Evolutionary conservation across 2,888 invertebrate genomes (phyloP).

Genomic region (Deroplatys truncata): DNA sequence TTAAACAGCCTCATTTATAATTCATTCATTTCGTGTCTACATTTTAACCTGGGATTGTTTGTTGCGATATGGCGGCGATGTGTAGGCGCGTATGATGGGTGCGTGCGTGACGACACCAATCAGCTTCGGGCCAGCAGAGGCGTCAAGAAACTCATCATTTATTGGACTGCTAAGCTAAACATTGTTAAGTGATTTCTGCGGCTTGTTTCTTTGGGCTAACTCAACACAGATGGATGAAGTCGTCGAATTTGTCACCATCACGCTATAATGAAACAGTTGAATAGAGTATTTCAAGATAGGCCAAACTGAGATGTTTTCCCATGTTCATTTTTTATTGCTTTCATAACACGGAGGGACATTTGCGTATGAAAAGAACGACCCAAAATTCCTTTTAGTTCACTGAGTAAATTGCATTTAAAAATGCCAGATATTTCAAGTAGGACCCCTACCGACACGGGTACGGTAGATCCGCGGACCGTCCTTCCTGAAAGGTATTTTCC

Average conservation of each 20-base stretch:
- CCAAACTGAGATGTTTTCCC: too few relatives aligned
- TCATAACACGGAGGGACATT: too few relatives aligned
- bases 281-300: too few relatives aligned
- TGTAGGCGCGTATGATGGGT: background rate
- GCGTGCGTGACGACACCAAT: background rate
- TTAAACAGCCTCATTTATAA: conserved; percentile 10
- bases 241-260: background rate
- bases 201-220: background rate
- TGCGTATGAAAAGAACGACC: too few relatives aligned
- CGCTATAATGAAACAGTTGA: background rate
- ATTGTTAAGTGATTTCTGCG: background rate
- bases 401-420: too few relatives aligned
- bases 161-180: background rate
- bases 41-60: background rate
- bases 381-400: too few relatives aligned
- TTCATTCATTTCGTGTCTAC: background rate
- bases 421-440: too few relatives aligned
- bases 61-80: background rate
- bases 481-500: too few relatives aligned
- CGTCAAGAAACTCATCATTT: background rate
- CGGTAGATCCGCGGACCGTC: too few relatives aligned
- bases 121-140: background rate
- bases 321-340: too few relatives aligned
- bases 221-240: background rate
- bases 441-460: too few relatives aligned